Evolutionary conservation across 2,797 vertebrate species (phyloP), one percentile per base, ranked within the genome.

Genomic region (Sardinella longiceps): DNA sequence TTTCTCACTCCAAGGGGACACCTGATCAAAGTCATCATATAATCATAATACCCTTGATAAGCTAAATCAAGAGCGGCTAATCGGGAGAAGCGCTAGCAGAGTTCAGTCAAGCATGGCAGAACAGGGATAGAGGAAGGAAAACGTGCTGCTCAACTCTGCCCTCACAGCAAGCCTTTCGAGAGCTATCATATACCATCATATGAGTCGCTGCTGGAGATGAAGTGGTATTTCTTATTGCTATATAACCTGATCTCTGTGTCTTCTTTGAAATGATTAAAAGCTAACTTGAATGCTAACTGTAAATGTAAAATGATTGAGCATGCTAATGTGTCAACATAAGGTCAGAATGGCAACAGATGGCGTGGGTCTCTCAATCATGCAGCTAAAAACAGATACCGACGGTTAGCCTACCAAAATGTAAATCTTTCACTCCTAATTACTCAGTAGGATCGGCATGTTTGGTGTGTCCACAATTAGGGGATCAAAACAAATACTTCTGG

Each of bases 391-490:
- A 70, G 66, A 70, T 4, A 66, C 25, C 60, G 30, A 66, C 3
- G 48, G 11, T 70, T 70, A n/a, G 15, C 9, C 28, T n/a, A n/a
- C n/a, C n/a, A n/a, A 0, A 12, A 74, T 74, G 37, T 37, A 74
- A 74, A 74, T 74, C 1, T 37, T 37, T 37, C 33, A 46, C 43
- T 43, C 43, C 43, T 43, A 43, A 43, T 43, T 28, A 77, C 60
- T n/a, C 45, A 33, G 56, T 60, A 43, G 28, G 45, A 84, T 14
- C 53, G 12, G 10, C 11, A 46, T 53, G 39, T 83, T 66, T 66
- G 74, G 39, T 84, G 51, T 84, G 70, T 37, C 56, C 82, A 74
- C 46, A 48, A 11, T 82, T 85, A 83, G 43, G 70, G 80, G 70
- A 80, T 80, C 66, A 81, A 80, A 81, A 82, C 82, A 58, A 80